Conservation (phyloP, 2,797 vertebrate species). For the Cygnus olor region DNA sequence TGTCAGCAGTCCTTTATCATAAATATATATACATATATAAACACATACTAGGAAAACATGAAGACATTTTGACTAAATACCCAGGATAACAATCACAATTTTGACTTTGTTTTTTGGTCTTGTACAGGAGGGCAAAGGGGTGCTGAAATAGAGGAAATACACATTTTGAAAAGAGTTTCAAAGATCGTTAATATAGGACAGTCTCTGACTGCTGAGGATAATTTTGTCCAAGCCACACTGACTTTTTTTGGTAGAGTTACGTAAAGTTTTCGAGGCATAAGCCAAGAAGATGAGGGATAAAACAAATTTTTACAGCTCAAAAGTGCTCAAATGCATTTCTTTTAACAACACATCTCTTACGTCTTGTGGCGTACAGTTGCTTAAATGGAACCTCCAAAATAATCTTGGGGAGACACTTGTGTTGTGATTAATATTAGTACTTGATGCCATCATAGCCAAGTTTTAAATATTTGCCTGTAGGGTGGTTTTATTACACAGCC, state of each 20-base stretch:
- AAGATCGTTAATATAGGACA: neutral
- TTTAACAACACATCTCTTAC: neutral
- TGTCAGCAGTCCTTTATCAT: neutral
- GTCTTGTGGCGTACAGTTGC: neutral
- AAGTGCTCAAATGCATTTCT: neutral
- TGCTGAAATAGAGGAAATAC: neutral
- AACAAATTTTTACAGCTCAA: neutral
- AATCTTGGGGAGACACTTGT: neutral
- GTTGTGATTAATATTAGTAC: neutral
- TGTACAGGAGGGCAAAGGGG: neutral
- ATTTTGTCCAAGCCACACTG: neutral
- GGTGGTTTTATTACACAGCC: neutral
- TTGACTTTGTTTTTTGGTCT: neutral
- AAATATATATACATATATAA: neutral
- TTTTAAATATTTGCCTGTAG: neutral
- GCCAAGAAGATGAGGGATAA: neutral
- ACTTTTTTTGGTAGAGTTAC: neutral
- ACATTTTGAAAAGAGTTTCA: neutral
- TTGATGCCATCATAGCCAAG: neutral
- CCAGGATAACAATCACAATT: neutral
- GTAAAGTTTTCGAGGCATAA: neutral
- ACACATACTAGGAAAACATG: neutral
- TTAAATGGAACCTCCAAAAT: neutral
- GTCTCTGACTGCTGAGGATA: neutral
- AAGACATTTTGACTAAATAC: neutral